These are phyloP conservation scores for Galaxias olidus DNA, from an alignment of 2,797 vertebrate species.

Conservation along the genomic window DNA sequence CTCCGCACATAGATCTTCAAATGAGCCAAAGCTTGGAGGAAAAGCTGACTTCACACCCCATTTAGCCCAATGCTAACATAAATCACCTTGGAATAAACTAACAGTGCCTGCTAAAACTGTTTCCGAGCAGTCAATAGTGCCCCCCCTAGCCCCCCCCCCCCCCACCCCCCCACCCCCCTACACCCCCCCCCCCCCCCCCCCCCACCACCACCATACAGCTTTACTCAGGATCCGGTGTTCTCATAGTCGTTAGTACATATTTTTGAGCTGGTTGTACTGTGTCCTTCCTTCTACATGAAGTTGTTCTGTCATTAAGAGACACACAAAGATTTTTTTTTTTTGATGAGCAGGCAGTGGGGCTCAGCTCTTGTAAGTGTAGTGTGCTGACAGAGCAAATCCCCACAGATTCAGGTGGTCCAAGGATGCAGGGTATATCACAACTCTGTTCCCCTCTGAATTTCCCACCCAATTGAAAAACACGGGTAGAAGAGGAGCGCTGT, in stretches of 20 bases:
- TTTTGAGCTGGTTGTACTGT: too few species aligned
- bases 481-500: conserved; percentile 29
- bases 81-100: conserved; percentile 65
- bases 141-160: conserved; percentile 22
- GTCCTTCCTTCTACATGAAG: too few species aligned
- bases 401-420: too few species aligned
- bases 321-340: too few species aligned
- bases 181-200: conserved; percentile 19
- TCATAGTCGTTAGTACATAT: conserved; percentile 9
- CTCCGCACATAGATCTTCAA: conserved; percentile 57
- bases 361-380: too few species aligned
- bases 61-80: conserved; percentile 67
- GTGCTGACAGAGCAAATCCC: too few species aligned
- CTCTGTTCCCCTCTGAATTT: too few species aligned
- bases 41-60: conserved; percentile 68
- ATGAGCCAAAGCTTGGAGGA: conserved; percentile 63
- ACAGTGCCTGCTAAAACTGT: conserved; percentile 20
- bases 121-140: conserved; percentile 33
- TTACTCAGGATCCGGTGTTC: neutral
- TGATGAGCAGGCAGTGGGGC: too few species aligned
- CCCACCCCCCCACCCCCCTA: conserved; percentile 22
- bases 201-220: conserved; percentile 26
- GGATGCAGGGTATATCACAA: too few species aligned
- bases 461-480: neutral
- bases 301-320: too few species aligned